Evolutionary conservation across 2,888 invertebrate species (phyloP), one percentile per base, ranked within the genome.

Genomic region (Pachliopta kotzebuea): DNA sequence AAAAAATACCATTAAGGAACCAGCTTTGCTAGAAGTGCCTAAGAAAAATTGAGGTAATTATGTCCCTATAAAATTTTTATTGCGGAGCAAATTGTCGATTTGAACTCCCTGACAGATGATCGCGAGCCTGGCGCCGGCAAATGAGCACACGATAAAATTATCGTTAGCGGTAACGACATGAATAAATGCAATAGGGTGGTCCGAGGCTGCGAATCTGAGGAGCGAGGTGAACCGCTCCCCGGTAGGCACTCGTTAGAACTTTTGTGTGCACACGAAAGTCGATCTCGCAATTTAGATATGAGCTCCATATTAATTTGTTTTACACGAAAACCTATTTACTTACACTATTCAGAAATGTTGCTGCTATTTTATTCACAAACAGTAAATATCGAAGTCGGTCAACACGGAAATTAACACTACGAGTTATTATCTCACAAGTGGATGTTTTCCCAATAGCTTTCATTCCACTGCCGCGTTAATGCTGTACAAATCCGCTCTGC

Each of bases 81-180:
- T 89, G 86, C 85, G 83, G 84, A 84, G 86, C 89, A 88, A 90
- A 90, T 91, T 87, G 89, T 81, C 89, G 88, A 87, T 90, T 89
- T 87, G 85, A 84, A 80, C 79, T 81, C 83, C 80, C 84, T 90
- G 90, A 91, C 89, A 88, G 86, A 90, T 90, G 85, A 87, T 80
- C 85, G 83, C 84, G 86, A 86, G 85, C 80, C 87, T 85, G 88
- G 87, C 87, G 90, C 86, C 90, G 83, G 84, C 88, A 91, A 92
- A 92, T 92, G 91, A 92, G 92, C 91, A 90, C 89, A 88, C 91
- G 91, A 92, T 92, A 92, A 92, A 92, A 92, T 92, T 91, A 92
- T 91, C 92, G 91, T 92, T 92, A 92, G 90, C 86, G 84, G 90
- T 92, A 92, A 92, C 92, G 92, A 92, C 91, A 92, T 92, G 92